Base-by-base conservation (phyloP, 2,113 vertebrate species). In the Hippoglossus stenolepis region DNA sequence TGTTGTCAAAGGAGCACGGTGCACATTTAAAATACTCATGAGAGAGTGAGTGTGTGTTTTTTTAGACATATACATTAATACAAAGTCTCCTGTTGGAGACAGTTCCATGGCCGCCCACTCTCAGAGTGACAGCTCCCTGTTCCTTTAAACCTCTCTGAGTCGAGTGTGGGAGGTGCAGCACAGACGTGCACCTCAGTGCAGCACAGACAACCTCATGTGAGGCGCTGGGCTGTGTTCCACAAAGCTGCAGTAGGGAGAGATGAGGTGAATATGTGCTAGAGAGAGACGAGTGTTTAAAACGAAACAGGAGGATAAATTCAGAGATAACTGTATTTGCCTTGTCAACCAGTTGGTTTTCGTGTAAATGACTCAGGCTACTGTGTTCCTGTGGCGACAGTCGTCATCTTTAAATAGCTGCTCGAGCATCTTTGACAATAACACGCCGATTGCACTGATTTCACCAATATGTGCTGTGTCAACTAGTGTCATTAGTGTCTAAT, bases 81-180 rank as follows among this genome's bases (percentile, higher is more conserved):
- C 40, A 43, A 43, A 12, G 40, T 43, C 40, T 43, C 40, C 40
- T 3, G 12, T 13, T 43, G 40, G 40, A 43, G 40, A 43, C 40
- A 43, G 40, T 54, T 68, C 63, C 53, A 31, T 71, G 62, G 40
- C 65, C 79, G 70, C 79, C 85, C 76, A 73, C 85, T 64, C 62
- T 72, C 64, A 70, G 51, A 77, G 83, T 67, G 75, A 80, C 73
- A 80, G 66, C 68, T 79, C 63, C 69, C 77, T 53, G 64, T 83
- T 73, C 18, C 60, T 79, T 43, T 72, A 77, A 65, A 76, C 49
- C 63, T 35, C 73, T 66, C 15, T 2, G 2, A 77, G 67, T 56
- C 17, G 21, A 77, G 71, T 79, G 78, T 80, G 51, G 85, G 85
- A 81, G 82, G 81, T 71, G 53, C 59, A 18, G 57, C 15, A 28